A percentile compares a stretch with the other conserved stretches of the same genome.
Conservation (phyloP, 2,113 vertebrate species). For the Aspidoscelis tigris region DNA sequence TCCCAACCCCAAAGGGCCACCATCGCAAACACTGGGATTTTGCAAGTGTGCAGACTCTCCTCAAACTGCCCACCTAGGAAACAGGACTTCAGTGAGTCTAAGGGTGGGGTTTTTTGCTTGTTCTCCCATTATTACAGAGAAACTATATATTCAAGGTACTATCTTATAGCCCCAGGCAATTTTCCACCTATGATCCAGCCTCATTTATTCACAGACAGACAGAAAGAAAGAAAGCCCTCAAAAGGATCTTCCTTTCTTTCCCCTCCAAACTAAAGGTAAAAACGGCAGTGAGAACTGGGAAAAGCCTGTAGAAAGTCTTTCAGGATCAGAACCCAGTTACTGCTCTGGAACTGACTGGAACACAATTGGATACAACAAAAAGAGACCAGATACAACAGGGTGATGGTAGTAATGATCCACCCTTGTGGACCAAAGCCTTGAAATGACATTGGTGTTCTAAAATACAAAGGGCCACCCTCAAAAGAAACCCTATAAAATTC, state of each 20-base stretch:
- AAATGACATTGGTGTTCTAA: background rate
- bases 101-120: background rate
- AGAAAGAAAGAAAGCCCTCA: background rate
- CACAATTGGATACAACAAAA: background rate
- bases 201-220: no score
- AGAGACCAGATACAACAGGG: no score
- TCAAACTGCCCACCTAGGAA: background rate
- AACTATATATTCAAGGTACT: no score
- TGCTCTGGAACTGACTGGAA: background rate
- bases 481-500: background rate
- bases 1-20: background rate
- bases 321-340: background rate
- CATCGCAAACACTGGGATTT: background rate
- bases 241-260: background rate
- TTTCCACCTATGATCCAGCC: no score
- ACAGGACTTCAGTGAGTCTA: background rate
- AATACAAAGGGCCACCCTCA: background rate
- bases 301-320: slow-evolving; percentile 20
- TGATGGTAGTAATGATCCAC: background rate
- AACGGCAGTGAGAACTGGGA: background rate
- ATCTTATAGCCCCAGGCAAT: background rate
- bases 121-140: no score
- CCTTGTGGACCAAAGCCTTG: background rate
- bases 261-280: slow-evolving; percentile 5
- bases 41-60: background rate